These are phyloP conservation scores for Orchesella cincta DNA, from an alignment of 1,140 invertebrate genomes.

Conservation along the genomic window DNA sequence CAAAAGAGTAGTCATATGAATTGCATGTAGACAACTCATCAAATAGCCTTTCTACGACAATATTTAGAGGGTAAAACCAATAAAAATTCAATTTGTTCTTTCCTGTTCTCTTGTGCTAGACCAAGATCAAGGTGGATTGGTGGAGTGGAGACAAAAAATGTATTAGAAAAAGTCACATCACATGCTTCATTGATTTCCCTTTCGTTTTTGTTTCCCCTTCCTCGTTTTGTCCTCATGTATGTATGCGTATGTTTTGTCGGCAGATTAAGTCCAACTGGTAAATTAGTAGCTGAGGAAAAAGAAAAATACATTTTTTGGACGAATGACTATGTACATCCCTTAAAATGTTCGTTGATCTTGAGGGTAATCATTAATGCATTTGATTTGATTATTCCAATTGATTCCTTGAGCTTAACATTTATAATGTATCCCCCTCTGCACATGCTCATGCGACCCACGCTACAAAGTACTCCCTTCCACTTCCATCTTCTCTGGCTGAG, in stretches of 20 bases:
- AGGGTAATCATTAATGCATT: background rate
- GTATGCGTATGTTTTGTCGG: background rate
- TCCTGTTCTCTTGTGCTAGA: background rate
- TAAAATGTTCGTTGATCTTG: background rate
- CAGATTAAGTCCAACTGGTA: background rate
- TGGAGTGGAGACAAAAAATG: background rate
- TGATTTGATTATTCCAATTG: conserved; percentile 26
- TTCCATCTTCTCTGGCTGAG: too few relatives aligned
- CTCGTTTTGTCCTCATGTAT: too few relatives aligned
- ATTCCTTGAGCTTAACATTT: background rate
- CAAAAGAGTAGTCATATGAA: background rate
- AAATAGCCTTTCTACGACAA: background rate
- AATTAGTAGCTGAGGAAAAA: background rate
- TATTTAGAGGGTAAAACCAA: background rate
- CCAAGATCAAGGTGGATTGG: background rate
- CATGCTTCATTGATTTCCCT: conserved; percentile 16
- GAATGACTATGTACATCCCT: background rate
- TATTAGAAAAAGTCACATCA: too few relatives aligned
- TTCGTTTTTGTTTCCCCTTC: too few relatives aligned
- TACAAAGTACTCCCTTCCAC: too few relatives aligned
- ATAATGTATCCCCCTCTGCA: background rate
- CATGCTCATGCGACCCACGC: too few relatives aligned
- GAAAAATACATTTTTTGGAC: background rate
- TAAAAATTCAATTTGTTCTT: conserved; percentile 29
- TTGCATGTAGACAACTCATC: background rate